Conservation (phyloP, 2,888 invertebrate genomes). For the Mylabris sibirica region DNA sequence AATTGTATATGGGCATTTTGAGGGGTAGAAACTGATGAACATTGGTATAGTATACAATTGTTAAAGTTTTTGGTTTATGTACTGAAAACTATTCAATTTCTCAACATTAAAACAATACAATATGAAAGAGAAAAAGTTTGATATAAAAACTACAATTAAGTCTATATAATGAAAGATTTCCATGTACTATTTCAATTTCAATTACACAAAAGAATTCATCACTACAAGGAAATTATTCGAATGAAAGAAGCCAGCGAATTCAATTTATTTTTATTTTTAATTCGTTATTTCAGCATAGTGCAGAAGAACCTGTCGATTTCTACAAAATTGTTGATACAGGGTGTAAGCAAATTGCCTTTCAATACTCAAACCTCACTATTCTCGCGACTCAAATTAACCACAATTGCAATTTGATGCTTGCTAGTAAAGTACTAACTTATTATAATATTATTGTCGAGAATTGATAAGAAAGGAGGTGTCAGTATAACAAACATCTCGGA, state of each 20-base stretch:
- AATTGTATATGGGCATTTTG: not conserved
- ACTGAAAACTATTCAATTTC: not conserved
- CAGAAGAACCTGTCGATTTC: conserved; percentile 25
- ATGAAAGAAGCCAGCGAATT: conserved; percentile 21
- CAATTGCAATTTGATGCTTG: too few relatives aligned
- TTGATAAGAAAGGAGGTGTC: too few relatives aligned
- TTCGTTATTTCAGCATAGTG: conserved; percentile 28
- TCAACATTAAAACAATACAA: too few relatives aligned
- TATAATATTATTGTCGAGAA: too few relatives aligned
- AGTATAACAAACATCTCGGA: too few relatives aligned
- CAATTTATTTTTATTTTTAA: conserved; percentile 33
- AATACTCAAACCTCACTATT: too few relatives aligned
- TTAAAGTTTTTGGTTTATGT: not conserved
- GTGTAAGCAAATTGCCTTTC: too few relatives aligned
- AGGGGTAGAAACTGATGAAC: not conserved
- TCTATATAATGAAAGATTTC: conserved; percentile 11
- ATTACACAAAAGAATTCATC: conserved; percentile 21
- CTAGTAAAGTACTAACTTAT: too few relatives aligned
- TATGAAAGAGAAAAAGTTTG: too few relatives aligned
- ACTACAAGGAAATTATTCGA: conserved; percentile 26
- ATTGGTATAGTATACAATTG: not conserved
- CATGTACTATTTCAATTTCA: conserved; percentile 27
- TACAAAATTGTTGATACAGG: conserved; percentile 19
- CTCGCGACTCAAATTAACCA: too few relatives aligned
- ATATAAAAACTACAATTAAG: not conserved